Conservation (phyloP, 37 sponge, comb jelly and placozoan species). For the Axinella damicornis region DNA sequence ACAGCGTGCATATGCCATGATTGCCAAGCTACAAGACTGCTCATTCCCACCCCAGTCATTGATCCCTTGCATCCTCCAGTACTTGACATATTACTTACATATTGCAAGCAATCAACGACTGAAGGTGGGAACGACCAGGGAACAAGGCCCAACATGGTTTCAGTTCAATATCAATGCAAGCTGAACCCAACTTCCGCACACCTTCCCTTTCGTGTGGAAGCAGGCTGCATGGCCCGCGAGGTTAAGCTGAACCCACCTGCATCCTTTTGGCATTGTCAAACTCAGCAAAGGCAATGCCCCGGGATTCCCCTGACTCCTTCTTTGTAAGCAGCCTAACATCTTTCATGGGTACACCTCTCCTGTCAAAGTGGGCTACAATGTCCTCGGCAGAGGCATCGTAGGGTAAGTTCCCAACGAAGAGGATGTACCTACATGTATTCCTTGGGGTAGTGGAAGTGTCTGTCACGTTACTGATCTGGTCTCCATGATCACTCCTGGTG, state of each 20-base stretch:
- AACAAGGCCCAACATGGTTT: too few species aligned
- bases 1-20: too few species aligned
- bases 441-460: background rate
- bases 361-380: slow-evolving; percentile 60
- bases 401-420: slow-evolving; percentile 83
- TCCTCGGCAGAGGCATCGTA: slow-evolving; percentile 53
- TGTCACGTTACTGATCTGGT: background rate
- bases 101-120: too few species aligned
- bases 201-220: too few species aligned
- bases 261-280: slow-evolving; percentile 42
- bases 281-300: slow-evolving; percentile 81
- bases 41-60: too few species aligned
- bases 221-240: too few species aligned
- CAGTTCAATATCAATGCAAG: too few species aligned
- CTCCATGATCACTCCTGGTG: background rate
- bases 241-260: slow-evolving; percentile 27
- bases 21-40: too few species aligned
- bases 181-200: too few species aligned
- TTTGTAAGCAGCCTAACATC: slow-evolving; percentile 69
- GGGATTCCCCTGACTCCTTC: slow-evolving; percentile 63
- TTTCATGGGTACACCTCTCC: slow-evolving; percentile 41
- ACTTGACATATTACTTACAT: too few species aligned
- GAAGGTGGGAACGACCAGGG: too few species aligned
- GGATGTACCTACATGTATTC: slow-evolving; percentile 53
- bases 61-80: too few species aligned